Conservation (phyloP, 2,888 invertebrate genomes). For the Chouioia cunea region DNA sequence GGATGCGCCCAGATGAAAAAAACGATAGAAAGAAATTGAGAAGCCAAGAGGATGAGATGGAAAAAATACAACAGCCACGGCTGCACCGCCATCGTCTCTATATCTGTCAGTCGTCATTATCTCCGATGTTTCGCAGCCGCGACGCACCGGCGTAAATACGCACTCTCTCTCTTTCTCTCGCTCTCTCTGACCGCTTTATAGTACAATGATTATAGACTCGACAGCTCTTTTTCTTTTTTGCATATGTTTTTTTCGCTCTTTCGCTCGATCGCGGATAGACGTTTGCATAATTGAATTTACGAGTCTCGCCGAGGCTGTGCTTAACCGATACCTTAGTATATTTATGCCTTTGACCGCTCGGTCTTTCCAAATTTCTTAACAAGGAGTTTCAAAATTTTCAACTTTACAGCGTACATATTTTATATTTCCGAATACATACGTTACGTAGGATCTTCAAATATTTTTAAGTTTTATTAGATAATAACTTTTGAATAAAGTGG, state of each 20-base stretch:
- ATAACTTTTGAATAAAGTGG: too few relatives aligned
- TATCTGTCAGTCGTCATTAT: constrained; percentile 42
- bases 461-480: too few relatives aligned
- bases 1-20: constrained; percentile 22
- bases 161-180: neutral
- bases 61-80: constrained; percentile 8
- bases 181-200: constrained; percentile 14
- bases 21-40: neutral
- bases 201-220: constrained; percentile 27
- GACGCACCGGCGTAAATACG: constrained; percentile 19
- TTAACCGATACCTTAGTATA: constrained; percentile 15
- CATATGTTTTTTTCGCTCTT: neutral
- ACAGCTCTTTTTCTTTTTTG: constrained; percentile 6
- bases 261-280: constrained; percentile 24
- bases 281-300: constrained; percentile 46
- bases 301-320: constrained; percentile 17
- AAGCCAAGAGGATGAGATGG: neutral
- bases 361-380: too few relatives aligned
- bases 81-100: constrained; percentile 15
- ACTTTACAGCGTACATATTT: too few relatives aligned
- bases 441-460: too few relatives aligned
- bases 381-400: too few relatives aligned
- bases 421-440: too few relatives aligned
- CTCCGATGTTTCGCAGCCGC: constrained; percentile 17
- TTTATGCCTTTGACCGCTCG: constrained; percentile 24